Evolutionary conservation across 2,888 invertebrate species (phyloP), one percentile per base, ranked within the genome.

Genomic region (Oscheius sp.): DNA sequence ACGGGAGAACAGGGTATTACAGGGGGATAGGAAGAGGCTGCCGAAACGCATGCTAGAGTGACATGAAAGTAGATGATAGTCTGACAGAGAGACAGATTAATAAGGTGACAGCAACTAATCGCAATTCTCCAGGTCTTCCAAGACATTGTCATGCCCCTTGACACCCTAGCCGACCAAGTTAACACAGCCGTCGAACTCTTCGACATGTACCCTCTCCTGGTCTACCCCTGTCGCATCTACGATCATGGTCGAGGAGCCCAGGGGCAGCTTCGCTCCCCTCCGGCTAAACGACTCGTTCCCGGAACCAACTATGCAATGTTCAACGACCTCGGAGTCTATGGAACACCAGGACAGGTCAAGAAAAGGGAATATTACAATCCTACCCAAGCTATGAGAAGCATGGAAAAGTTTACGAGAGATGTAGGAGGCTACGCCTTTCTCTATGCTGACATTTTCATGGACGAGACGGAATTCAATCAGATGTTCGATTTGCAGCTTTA

Each of bases 401-500:
- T 93, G 93, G 93, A 93, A 86, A 91, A 92, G 90, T 93, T 93
- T 84, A 93, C 93, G 0, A 90, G 93, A 60, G 92, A 93, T 48
- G 92, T 93, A 1, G 93, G 93, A 0, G 93, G 93, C 0, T 92
- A 93, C 2, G 85, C 88, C 1, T 93, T 93, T 87, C 88, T 93
- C 32, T 93, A 93, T 79, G 93, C 93, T 0, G 93, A 93, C 85
- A 93, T 93, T 55, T 93, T 93, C 83, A 93, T 93, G 93, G 92
- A 91, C 0, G 89, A 90, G 13, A 88, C 91, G 37, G 93, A 93
- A 85, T 93, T 93, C 85, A 92, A 92, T 79, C 90, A 91, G 82
- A 93, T 93, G 93, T 93, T 93, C 84, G 93, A 93, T 89, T 89
- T 93, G 84, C 91, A 91, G 0, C 88, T 93, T 78, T 93, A 93